Evolutionary conservation across 1,140 invertebrate species (phyloP).

Genomic region (Danaus plexippus): DNA sequence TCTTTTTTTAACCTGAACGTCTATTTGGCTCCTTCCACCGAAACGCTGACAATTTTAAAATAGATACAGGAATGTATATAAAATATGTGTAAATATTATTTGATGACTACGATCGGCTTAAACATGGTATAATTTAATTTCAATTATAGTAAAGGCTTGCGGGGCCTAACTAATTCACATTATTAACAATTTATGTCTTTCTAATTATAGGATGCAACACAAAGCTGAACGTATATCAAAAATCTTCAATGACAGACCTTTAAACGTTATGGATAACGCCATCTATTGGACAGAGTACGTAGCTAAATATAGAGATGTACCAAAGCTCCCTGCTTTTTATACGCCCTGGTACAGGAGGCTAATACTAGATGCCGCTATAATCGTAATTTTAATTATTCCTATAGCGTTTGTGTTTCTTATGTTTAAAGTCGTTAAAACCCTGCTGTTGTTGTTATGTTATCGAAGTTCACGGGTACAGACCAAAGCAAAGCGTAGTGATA

Average conservation of each 20-base stretch:
- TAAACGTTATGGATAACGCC: conserved; percentile 61
- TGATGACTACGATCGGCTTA: too few species aligned
- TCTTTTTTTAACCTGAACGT: too few species aligned
- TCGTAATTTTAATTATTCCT: conserved; percentile 25
- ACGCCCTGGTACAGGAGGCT: conserved; percentile 35
- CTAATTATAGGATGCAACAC: conserved; percentile 54
- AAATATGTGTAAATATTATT: too few species aligned
- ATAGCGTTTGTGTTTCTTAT: conserved; percentile 20
- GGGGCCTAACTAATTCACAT: too few species aligned
- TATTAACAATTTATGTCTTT: background rate
- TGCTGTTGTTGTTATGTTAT: background rate
- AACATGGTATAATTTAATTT: too few species aligned
- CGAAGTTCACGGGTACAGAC: too few species aligned
- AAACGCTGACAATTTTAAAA: too few species aligned
- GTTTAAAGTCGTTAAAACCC: conserved; percentile 22
- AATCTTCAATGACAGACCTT: conserved; percentile 62
- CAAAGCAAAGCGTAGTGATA: too few species aligned
- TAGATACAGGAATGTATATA: too few species aligned
- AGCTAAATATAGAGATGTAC: conserved; percentile 47
- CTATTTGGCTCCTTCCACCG: too few species aligned
- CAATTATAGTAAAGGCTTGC: too few species aligned
- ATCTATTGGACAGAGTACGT: conserved; percentile 73
- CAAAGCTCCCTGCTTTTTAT: conserved; percentile 31
- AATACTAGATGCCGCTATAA: conserved; percentile 46
- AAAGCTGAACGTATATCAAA: conserved; percentile 53